A percentile compares a stretch with the other conserved stretches of the same genome.
Evolutionary conservation across 2,113 vertebrate genomes (phyloP).

Genomic region (Chloroceryle aenea): DNA sequence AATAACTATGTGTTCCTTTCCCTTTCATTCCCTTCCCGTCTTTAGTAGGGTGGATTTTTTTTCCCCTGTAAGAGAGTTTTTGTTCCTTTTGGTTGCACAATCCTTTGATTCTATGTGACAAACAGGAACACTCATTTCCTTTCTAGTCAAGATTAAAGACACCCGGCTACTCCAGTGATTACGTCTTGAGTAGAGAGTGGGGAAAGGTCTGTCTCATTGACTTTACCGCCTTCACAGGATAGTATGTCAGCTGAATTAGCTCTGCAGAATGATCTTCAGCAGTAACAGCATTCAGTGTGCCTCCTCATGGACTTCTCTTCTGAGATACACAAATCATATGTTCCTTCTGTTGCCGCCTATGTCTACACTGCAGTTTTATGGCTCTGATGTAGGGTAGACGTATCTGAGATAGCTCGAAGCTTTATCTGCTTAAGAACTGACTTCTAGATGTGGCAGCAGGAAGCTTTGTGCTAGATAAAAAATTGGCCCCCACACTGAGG

Average conservation of each 20-base stretch:
- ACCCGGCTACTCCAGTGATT: background rate
- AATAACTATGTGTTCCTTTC: background rate
- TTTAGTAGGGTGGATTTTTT: background rate
- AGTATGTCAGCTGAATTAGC: background rate
- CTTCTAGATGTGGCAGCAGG: background rate
- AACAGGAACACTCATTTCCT: background rate
- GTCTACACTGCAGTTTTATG: background rate
- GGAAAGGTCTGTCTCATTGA: background rate
- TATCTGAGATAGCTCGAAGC: background rate
- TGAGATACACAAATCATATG: background rate
- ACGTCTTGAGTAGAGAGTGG: background rate
- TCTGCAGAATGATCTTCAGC: background rate
- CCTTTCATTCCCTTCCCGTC: background rate
- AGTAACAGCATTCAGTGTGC: background rate
- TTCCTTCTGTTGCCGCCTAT: background rate
- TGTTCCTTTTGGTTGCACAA: conserved; percentile 31
- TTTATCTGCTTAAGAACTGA: background rate
- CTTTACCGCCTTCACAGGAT: background rate
- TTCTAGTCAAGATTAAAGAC: conserved; percentile 23
- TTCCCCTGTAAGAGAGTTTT: background rate
- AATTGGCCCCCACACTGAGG: background rate
- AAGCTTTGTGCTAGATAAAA: background rate
- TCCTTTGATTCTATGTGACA: conserved; percentile 35
- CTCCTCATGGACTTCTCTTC: background rate
- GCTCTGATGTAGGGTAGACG: background rate